Evolutionary conservation across 1,140 invertebrate genomes (phyloP), one percentile per base, ranked within the genome.

Genomic region (Drosophila tropicalis): DNA sequence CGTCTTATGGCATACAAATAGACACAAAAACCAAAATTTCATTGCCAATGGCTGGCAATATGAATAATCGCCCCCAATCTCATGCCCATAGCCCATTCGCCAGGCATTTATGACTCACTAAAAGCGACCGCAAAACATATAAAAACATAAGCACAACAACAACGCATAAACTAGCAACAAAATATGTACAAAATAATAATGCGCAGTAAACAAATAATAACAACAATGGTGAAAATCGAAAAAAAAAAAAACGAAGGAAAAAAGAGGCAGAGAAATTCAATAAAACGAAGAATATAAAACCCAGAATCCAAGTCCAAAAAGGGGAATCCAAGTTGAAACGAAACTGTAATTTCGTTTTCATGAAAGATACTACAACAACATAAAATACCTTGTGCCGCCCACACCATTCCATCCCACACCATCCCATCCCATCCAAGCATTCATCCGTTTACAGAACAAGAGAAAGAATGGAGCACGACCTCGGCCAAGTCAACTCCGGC

Each of bases 321-420:
- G 3, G 10, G 17, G 17, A 41, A 25, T 10, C 10, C 32, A 62
- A 62, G 5, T 66, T 51, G 62, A 62, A 29, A 40, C 58, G 44
- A 67, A 60, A 57, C 69, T 64, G 44, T 32, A 44, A 58, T 58
- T 58, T 58, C 56, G 56, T 58, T 58, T 58, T 58, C 56, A 58
- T 58, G 9, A 29, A 67, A 72, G 29, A 19, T 66, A 60, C 44
- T 17, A 5, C 5, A 58, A 25, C 76, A 87, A 87, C 80, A 89
- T 70, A 36, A 72, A 89, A 89, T 73, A 84, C 85, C 84, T 89
- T 87, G 70, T 72, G 67, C 76, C 72, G 64, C 70, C 70, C 62
- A 44, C 64, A 55, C 29, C 56, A 25, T 2, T 3, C 4, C 19
- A 39, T 41, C 51, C 54, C 44, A 39, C 51, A 39, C 65, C 36